Conservation (phyloP, 2,888 invertebrate species). For the Eubasilissa splendida region DNA sequence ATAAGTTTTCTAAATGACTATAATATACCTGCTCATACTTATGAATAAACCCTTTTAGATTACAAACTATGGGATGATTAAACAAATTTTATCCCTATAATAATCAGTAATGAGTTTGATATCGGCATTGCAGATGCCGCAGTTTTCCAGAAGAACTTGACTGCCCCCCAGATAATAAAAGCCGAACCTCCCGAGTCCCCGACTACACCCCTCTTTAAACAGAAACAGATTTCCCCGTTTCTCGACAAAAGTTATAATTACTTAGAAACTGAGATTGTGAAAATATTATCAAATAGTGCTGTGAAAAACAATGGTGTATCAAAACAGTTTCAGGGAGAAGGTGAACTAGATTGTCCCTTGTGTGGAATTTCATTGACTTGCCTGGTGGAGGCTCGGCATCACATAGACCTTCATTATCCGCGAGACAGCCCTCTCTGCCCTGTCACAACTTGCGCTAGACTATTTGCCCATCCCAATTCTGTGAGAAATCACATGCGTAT, state of each 20-base stretch:
- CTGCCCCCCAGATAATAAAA: constrained; percentile 61
- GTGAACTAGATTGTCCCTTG: constrained; percentile 78
- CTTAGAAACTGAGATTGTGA: constrained; percentile 53
- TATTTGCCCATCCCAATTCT: constrained; percentile 88
- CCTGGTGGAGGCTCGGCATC: constrained; percentile 79
- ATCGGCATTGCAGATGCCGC: constrained; percentile 77
- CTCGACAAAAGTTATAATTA: constrained; percentile 45
- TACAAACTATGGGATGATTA: too few relatives aligned
- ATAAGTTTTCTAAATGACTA: too few relatives aligned
- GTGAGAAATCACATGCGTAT: constrained; percentile 90
- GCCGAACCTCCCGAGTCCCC: constrained; percentile 65
- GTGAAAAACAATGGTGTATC: constrained; percentile 63
- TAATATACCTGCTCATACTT: too few relatives aligned
- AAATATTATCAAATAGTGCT: constrained; percentile 60
- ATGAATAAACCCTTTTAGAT: too few relatives aligned
- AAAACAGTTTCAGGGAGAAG: constrained; percentile 59
- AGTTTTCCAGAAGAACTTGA: constrained; percentile 64
- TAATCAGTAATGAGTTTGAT: constrained; percentile 60
- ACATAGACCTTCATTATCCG: constrained; percentile 88
- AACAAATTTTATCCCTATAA: constrained; percentile 19
- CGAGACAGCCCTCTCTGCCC: constrained; percentile 88
- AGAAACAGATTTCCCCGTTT: constrained; percentile 53
- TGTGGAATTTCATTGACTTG: constrained; percentile 79
- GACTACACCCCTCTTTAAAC: constrained; percentile 63
- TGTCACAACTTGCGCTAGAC: constrained; percentile 81